A percentile compares a stretch with the other conserved stretches of the same genome.
Conservation (phyloP, 1,140 invertebrate genomes). For the Cherax quadricarinatus region DNA sequence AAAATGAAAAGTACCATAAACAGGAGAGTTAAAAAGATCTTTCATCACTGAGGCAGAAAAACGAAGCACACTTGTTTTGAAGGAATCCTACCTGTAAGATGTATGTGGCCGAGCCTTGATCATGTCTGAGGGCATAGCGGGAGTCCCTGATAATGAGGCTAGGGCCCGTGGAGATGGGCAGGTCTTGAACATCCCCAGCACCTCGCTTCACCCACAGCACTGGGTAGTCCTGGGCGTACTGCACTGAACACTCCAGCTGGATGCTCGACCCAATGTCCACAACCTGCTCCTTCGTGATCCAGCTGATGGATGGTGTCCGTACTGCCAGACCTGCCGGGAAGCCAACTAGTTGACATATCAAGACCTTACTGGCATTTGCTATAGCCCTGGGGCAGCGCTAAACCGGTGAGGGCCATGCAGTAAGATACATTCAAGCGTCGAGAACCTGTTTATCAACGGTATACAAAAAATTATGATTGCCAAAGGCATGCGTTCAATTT, state of each 20-base stretch:
- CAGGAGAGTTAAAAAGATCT: no score
- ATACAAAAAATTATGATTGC: no score
- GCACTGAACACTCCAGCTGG: slow-evolving; percentile 91
- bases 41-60: no score
- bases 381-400: not conserved
- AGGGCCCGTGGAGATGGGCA: slow-evolving; percentile 88
- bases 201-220: slow-evolving; percentile 73
- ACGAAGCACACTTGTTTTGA: no score
- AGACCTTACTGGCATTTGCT: no score
- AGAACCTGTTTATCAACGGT: no score
- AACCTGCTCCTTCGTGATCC: slow-evolving; percentile 93
- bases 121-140: slow-evolving; percentile 89
- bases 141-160: slow-evolving; percentile 90
- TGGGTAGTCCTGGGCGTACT: slow-evolving; percentile 85
- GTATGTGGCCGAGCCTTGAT: slow-evolving; percentile 87
- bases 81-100: slow-evolving; percentile 83
- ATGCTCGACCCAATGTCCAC: slow-evolving; percentile 93
- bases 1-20: no score
- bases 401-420: no score
- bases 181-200: slow-evolving; percentile 71
- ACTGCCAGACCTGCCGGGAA: slow-evolving; percentile 81
- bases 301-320: slow-evolving; percentile 92
- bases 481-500: no score
- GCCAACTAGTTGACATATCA: not conserved
- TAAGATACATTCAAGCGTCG: no score